These are phyloP conservation scores for Coranthus polyacanthus DNA, from an alignment of 2,797 vertebrate genomes.

Conservation along the genomic window DNA sequence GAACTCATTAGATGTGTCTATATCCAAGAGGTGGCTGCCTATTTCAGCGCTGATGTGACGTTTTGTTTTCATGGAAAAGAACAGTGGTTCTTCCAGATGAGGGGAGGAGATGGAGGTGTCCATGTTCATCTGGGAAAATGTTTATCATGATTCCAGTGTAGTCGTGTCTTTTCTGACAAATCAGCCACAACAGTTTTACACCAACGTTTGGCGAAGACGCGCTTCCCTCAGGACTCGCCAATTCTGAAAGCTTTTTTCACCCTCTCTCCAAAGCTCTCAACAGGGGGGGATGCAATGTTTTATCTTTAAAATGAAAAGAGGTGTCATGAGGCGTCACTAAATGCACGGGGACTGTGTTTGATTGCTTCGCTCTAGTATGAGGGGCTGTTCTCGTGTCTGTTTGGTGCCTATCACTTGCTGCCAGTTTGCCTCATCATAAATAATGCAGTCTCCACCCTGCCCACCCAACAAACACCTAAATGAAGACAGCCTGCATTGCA, in stretches of 20 bases:
- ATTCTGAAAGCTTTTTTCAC: slow-evolving; percentile 52
- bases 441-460: slow-evolving; percentile 78
- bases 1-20: slow-evolving; percentile 51
- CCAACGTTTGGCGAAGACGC: slow-evolving; percentile 50
- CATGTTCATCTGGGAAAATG: slow-evolving; percentile 65
- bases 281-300: slow-evolving; percentile 57
- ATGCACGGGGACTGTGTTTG: slow-evolving; percentile 60
- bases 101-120: slow-evolving; percentile 63
- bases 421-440: slow-evolving; percentile 80
- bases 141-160: slow-evolving; percentile 65
- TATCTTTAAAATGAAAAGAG: slow-evolving; percentile 73
- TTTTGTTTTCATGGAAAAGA: slow-evolving; percentile 47
- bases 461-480: slow-evolving; percentile 78
- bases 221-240: slow-evolving; percentile 55
- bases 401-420: slow-evolving; percentile 75
- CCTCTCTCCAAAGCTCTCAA: slow-evolving; percentile 40
- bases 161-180: slow-evolving; percentile 57
- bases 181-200: slow-evolving; percentile 51
- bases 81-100: slow-evolving; percentile 44
- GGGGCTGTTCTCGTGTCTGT: slow-evolving; percentile 67
- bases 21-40: slow-evolving; percentile 32
- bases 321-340: slow-evolving; percentile 69
- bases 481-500: slow-evolving; percentile 77
- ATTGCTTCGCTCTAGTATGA: slow-evolving; percentile 63
- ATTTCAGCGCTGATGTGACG: slow-evolving; percentile 42